Base-by-base conservation (phyloP, 2,797 vertebrate genomes). In the Neosalanx taihuensis region DNA sequence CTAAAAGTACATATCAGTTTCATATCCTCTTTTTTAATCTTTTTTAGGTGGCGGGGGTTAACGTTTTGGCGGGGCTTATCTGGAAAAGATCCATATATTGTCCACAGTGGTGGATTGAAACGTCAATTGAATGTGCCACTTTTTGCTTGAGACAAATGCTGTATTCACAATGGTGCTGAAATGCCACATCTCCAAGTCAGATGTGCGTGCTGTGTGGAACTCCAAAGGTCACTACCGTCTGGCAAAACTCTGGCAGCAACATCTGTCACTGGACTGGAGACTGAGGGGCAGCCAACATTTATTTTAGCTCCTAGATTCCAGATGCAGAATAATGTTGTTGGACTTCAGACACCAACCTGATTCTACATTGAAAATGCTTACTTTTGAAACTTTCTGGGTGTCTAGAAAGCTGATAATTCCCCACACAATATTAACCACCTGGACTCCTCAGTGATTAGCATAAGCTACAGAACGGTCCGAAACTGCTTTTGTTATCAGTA, bases 141-240 rank as follows among this genome's bases (percentile, higher is more conserved):
- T 23, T 60, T 60, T 13, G 20, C 7, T 30, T 30, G 29, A 23
- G 58, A 60, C 58, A 60, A 60, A 60, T 26, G 20, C 2, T 29
- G 58, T 60, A 29, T 60, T 60, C 7, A 60, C 23, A 26, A 29
- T 26, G 7, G 20, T 29, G 23, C 20, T 60, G 26, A 60, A 60
- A 60, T 29, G 58, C 23, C 58, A 60, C 57, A 59, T 59, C 23
- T 59, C 57, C 57, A 59, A 59, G 57, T 59, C 57, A 20, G 57
- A 59, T 59, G 62, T 62, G 35, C 15, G 9, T 4, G 2, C 10
- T 72, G 29, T 35, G 20, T 37, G 20, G 57, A 59, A 59, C 58
- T 60, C 9, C 9, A 60, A 60, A 60, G 20, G 58, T 60, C 58
- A 71, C 60, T 60, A 5, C 12, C 2, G 18, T 5, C 51, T 33